phyloP scores from a whole-genome alignment of 2,113 vertebrate species.

The Notarius lentiginosus region DNA sequence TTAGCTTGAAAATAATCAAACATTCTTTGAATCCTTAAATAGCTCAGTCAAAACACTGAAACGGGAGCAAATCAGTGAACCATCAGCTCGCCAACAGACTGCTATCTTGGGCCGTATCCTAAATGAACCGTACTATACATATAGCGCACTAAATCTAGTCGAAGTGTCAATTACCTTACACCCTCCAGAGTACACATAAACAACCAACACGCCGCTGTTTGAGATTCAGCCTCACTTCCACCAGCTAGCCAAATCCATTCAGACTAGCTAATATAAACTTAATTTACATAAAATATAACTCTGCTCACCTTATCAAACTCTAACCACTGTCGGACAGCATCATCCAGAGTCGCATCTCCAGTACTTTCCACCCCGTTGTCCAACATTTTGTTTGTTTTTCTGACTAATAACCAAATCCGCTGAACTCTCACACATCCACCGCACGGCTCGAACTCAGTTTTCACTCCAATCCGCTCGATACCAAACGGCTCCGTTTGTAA shows the following conservation, averaged over 20 bases:
- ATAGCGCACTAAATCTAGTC: not conserved
- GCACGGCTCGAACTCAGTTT: too few relatives aligned
- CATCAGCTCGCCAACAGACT: not conserved
- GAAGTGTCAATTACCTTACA: not conserved
- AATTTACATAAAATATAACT: not conserved
- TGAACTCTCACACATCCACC: not conserved
- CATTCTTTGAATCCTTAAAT: not conserved
- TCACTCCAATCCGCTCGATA: too few relatives aligned
- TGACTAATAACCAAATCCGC: too few relatives aligned
- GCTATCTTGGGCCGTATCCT: not conserved
- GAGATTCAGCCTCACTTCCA: not conserved
- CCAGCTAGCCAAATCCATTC: not conserved
- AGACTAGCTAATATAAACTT: not conserved
- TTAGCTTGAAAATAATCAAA: not conserved
- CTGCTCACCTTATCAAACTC: slow-evolving; percentile 81
- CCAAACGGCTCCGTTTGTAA: not conserved
- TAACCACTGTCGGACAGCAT: slow-evolving; percentile 78
- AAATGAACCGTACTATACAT: not conserved
- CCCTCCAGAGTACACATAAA: not conserved
- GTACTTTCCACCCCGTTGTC: slow-evolving; percentile 48
- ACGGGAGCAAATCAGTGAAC: not conserved
- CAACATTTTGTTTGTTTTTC: slow-evolving; percentile 51
- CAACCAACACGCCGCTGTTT: not conserved
- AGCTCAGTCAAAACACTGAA: not conserved
- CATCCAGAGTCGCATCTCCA: slow-evolving; percentile 63